Evolutionary conservation across 1,140 invertebrate genomes (phyloP).

Genomic region (Pectinophora gossypiella): DNA sequence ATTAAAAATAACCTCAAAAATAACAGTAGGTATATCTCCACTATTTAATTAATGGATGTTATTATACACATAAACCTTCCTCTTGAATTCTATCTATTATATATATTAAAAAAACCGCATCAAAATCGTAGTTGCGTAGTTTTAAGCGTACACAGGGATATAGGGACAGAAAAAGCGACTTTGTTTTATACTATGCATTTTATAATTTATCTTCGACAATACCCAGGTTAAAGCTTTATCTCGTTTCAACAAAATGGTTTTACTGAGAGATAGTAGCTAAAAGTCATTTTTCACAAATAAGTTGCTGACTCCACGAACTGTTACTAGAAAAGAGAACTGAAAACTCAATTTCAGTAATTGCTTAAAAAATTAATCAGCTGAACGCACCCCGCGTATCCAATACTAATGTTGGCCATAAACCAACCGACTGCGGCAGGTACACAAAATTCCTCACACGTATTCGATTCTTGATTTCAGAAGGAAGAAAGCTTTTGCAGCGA

Average conservation of each 20-base stretch:
- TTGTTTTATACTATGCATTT: too few relatives aligned
- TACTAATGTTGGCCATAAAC: conserved; percentile 33
- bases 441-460: conserved; percentile 58
- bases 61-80: too few relatives aligned
- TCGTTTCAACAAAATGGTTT: neutral
- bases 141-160: too few relatives aligned
- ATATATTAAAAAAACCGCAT: too few relatives aligned
- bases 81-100: too few relatives aligned
- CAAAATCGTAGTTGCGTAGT: too few relatives aligned
- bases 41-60: too few relatives aligned
- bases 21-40: too few relatives aligned
- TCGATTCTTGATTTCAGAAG: conserved; percentile 59
- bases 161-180: too few relatives aligned
- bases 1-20: too few relatives aligned
- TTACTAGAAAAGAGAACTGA: neutral
- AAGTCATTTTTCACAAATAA: too few relatives aligned
- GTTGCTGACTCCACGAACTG: neutral
- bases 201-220: neutral
- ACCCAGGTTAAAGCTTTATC: too few relatives aligned
- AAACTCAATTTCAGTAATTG: neutral
- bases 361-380: neutral
- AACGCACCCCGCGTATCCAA: neutral
- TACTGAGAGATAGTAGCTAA: neutral
- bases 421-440: conserved; percentile 29
- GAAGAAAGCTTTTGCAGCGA: conserved; percentile 54